Evolutionary conservation across 2,113 vertebrate genomes (phyloP).

Genomic region (Riparia riparia): DNA sequence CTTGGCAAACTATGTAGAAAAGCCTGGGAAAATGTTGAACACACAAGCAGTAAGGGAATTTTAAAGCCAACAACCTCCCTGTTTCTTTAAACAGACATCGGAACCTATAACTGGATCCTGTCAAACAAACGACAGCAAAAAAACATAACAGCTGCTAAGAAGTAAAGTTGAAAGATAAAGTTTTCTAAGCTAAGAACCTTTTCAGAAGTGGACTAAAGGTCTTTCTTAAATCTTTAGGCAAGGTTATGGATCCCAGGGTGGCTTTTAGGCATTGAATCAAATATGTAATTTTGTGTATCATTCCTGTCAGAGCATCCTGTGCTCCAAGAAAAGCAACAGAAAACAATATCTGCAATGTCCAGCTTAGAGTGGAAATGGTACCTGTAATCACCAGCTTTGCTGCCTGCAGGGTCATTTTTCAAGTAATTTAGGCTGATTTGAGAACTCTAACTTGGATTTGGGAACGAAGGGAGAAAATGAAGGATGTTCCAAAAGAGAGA

Average conservation of each 20-base stretch:
- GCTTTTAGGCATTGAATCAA: slow-evolving; percentile 81
- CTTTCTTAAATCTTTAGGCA: slow-evolving; percentile 81
- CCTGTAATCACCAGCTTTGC: slow-evolving; percentile 47
- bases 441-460: neutral
- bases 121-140: slow-evolving; percentile 91
- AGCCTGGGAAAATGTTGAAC: slow-evolving; percentile 92
- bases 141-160: slow-evolving; percentile 89
- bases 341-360: slow-evolving; percentile 59
- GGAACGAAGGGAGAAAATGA: neutral
- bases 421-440: slow-evolving; percentile 3
- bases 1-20: slow-evolving; percentile 90
- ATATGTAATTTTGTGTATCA: slow-evolving; percentile 82
- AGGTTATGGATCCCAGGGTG: slow-evolving; percentile 81
- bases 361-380: slow-evolving; percentile 31
- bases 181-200: slow-evolving; percentile 84
- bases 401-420: slow-evolving; percentile 8
- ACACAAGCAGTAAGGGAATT: slow-evolving; percentile 86
- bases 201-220: slow-evolving; percentile 82
- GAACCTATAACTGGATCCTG: slow-evolving; percentile 92
- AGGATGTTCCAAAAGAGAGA: slow-evolving; percentile 19
- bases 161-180: slow-evolving; percentile 86
- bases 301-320: slow-evolving; percentile 78
- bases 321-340: slow-evolving; percentile 73
- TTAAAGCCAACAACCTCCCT: slow-evolving; percentile 88
- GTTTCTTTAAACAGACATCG: slow-evolving; percentile 93